Evolutionary conservation across 30 jellyfish, hydroid and myxozoan species (phyloP).

Genomic region (Calvadosia cruxmelitensis): DNA sequence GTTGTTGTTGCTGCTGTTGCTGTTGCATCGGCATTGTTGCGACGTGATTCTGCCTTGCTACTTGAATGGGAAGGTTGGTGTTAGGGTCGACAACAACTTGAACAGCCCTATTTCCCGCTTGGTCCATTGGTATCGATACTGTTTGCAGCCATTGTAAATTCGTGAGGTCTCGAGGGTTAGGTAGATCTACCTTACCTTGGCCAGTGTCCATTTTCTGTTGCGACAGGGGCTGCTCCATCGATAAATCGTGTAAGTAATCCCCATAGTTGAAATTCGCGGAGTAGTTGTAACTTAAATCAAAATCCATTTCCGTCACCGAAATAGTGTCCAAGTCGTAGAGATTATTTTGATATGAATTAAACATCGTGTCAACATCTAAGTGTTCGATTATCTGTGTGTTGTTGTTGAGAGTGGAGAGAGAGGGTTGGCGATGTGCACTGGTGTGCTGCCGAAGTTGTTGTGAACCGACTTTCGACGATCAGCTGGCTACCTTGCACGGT

Average conservation of each 20-base stretch:
- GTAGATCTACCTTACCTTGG: background rate
- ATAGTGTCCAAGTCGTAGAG: constrained; percentile 70
- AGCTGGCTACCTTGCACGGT: constrained; percentile 27
- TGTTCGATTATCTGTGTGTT: background rate
- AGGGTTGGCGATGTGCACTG: background rate
- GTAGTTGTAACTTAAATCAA: constrained; percentile 45
- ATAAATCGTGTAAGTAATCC: constrained; percentile 62
- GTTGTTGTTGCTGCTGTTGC: constrained; percentile 11
- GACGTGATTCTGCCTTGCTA: constrained; percentile 36
- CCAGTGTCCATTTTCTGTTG: background rate
- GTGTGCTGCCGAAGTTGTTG: background rate
- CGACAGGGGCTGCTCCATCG: background rate
- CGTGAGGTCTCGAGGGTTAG: constrained; percentile 62
- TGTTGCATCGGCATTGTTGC: constrained; percentile 14
- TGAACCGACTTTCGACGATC: background rate
- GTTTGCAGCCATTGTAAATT: constrained; percentile 83
- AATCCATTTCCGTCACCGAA: constrained; percentile 82
- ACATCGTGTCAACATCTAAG: constrained; percentile 46
- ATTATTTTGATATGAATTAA: constrained; percentile 68
- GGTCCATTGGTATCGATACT: constrained; percentile 76
- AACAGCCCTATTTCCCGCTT: constrained; percentile 52
- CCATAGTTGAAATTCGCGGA: constrained; percentile 76
- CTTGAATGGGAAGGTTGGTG: constrained; percentile 84
- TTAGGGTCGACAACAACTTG: constrained; percentile 89
- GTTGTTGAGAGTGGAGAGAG: too few relatives aligned